Base-by-base conservation (phyloP, 2,797 vertebrate genomes). In the Anguilla anguilla region DNA sequence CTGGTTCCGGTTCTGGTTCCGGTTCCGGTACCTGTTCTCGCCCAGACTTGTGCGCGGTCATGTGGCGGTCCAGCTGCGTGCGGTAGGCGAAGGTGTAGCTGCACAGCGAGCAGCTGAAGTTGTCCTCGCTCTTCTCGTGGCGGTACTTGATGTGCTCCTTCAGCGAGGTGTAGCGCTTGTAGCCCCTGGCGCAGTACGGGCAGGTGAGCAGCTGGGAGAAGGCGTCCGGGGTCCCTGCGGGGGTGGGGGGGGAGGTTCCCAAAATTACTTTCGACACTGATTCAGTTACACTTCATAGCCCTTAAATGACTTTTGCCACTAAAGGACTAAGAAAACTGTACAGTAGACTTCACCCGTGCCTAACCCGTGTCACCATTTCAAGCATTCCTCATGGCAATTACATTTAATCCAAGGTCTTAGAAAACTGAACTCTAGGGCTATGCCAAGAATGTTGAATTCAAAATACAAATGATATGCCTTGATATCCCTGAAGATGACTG, bases 111-210 rank as follows among this genome's bases (percentile, higher is more conserved):
- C 98, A 99, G 93, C 97, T 98, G 90, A 99, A 99, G 95, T 98
- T 98, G 92, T 99, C 98, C 79, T 99, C 98, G 0, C 98, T 99
- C 90, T 98, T 99, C 93, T 99, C 98, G 94, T 99, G 98, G 89
- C 98, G 97, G 86, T 99, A 99, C 91, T 99, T 99, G 89, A 99
- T 99, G 95, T 99, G 98, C 93, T 99, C 98, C 94, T 99, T 99
- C 94, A 99, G 95, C 86, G 98, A 99, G 92, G 98, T 98, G 92
- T 98, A 99, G 85, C 98, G 98, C 91, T 99, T 99, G 96, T 99
- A 99, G 90, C 98, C 98, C 28, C 98, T 96, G 2, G 98, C 96
- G 55, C 98, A 99, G 92, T 99, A 99, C 0, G 98, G 98, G 90
- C 98, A 99, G 59, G 98, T 98, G 89, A 99, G 98, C 92, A 99